Percentiles rank a stretch among this genome's conserved stretches.
phyloP scores from a whole-genome alignment of 1,140 invertebrate species.

The Agrilus planipennis region DNA sequence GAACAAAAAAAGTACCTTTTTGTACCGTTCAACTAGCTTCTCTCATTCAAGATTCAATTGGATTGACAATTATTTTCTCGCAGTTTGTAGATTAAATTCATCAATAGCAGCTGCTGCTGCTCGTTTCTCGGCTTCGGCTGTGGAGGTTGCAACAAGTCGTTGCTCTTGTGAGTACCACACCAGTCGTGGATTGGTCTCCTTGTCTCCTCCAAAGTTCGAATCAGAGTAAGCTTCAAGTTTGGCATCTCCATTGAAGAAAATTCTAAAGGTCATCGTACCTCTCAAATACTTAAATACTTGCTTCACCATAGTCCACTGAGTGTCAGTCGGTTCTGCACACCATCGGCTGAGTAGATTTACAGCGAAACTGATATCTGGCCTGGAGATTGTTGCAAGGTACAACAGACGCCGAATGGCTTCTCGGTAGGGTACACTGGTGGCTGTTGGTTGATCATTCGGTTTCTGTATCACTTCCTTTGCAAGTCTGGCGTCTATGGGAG shows the following conservation, averaged over 20 bases:
- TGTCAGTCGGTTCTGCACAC: neutral
- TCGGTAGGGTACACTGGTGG: constrained; percentile 16
- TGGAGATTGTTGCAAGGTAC: no score
- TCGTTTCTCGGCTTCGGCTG: constrained; percentile 20
- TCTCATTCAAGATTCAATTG: no score
- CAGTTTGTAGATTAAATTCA: no score
- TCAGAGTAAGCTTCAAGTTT: constrained; percentile 14
- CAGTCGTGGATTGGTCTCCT: constrained; percentile 13
- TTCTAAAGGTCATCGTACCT: constrained; percentile 20
- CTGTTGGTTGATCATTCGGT: constrained; percentile 8
- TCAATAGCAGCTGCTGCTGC: constrained; percentile 2
- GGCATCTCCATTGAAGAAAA: constrained; percentile 14
- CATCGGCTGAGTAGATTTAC: constrained; percentile 24
- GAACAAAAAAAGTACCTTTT: no score
- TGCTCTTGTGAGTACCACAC: no score
- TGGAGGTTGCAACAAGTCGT: no score
- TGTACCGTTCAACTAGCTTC: no score
- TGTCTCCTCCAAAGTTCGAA: constrained; percentile 15
- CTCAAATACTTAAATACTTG: no score
- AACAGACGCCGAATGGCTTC: constrained; percentile 28
- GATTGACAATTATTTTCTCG: no score
- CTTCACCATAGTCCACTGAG: no score
- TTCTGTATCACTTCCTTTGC: constrained; percentile 9
- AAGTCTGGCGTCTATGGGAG: constrained; percentile 17
- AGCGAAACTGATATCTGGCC: constrained; percentile 31